Percentiles rank a stretch among this genome's conserved stretches.
phyloP scores from a whole-genome alignment of 2,888 invertebrate species.

The Pristionchus japonicus region DNA sequence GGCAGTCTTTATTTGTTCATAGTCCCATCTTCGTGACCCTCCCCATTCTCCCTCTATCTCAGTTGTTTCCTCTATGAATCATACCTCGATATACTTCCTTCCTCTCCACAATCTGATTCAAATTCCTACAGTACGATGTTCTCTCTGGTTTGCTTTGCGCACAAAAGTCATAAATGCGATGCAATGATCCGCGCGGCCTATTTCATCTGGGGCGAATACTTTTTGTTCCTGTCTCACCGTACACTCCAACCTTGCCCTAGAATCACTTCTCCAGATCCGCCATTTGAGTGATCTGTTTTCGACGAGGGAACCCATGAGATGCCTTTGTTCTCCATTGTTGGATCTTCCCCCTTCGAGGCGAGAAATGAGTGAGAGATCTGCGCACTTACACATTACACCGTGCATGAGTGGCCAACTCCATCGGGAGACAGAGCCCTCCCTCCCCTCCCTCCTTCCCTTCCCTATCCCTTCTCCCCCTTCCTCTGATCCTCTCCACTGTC shows the following conservation, averaged over 20 bases:
- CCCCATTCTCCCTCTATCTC: slow-evolving; percentile 7
- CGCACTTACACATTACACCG: slow-evolving; percentile 41
- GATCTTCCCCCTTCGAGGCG: background rate
- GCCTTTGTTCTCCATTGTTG: slow-evolving; percentile 6
- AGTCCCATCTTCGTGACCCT: slow-evolving; percentile 5
- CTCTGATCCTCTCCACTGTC: background rate
- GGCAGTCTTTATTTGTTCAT: slow-evolving; percentile 40
- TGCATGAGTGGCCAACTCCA: slow-evolving; percentile 34
- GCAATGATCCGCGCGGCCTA: slow-evolving; percentile 13
- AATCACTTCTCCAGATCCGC: background rate
- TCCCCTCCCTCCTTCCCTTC: background rate
- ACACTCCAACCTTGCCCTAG: background rate
- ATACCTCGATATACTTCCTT: slow-evolving; percentile 6
- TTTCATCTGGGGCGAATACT: background rate
- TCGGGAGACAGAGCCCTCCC: background rate
- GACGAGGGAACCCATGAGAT: background rate
- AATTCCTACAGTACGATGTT: slow-evolving; percentile 5
- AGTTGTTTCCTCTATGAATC: slow-evolving; percentile 22
- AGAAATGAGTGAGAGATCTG: slow-evolving; percentile 22
- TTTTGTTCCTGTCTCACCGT: background rate
- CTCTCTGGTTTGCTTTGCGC: background rate
- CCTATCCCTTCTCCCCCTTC: background rate
- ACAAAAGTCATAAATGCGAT: slow-evolving; percentile 8
- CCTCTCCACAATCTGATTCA: background rate
- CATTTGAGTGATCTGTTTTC: background rate